A percentile compares a stretch with the other conserved stretches of the same genome.
Conservation (phyloP, 2,113 vertebrate genomes). For the Chaetodon auriga region DNA sequence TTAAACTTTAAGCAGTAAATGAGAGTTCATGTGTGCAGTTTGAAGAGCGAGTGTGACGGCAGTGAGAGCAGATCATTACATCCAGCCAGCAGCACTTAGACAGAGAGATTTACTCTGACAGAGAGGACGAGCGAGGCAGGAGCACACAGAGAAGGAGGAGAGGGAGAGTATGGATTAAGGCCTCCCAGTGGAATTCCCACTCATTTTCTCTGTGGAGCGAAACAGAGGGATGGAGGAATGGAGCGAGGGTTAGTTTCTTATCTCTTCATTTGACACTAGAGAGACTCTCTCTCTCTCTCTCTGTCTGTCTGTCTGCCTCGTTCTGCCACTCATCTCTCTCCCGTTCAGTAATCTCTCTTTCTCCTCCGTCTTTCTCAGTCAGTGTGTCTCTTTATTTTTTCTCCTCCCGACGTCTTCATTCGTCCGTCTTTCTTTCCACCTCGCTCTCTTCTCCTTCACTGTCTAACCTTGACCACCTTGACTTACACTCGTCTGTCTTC, state of each 20-base stretch:
- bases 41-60: conserved; percentile 54
- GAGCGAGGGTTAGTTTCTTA: conserved; percentile 68
- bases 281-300: conserved; percentile 47
- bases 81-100: conserved; percentile 36
- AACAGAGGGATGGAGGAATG: conserved; percentile 48
- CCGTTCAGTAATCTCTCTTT: conserved; percentile 18
- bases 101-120: conserved; percentile 29
- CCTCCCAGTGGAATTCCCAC: conserved; percentile 61
- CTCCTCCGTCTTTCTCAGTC: conserved; percentile 6
- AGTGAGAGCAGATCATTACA: conserved; percentile 50
- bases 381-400: conserved; percentile 34
- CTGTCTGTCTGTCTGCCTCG: background rate
- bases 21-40: conserved; percentile 40
- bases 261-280: conserved; percentile 72
- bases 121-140: conserved; percentile 25
- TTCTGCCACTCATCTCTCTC: conserved; percentile 22
- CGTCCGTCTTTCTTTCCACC: background rate
- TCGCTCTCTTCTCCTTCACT: background rate
- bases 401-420: background rate
- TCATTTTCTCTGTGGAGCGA: conserved; percentile 69
- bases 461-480: background rate
- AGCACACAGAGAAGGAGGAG: background rate
- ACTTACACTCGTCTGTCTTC: background rate
- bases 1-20: background rate
- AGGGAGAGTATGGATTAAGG: conserved; percentile 60